These are phyloP conservation scores for Nasonovia ribisnigri DNA, from an alignment of 2,888 invertebrate genomes.

Conservation along the genomic window DNA sequence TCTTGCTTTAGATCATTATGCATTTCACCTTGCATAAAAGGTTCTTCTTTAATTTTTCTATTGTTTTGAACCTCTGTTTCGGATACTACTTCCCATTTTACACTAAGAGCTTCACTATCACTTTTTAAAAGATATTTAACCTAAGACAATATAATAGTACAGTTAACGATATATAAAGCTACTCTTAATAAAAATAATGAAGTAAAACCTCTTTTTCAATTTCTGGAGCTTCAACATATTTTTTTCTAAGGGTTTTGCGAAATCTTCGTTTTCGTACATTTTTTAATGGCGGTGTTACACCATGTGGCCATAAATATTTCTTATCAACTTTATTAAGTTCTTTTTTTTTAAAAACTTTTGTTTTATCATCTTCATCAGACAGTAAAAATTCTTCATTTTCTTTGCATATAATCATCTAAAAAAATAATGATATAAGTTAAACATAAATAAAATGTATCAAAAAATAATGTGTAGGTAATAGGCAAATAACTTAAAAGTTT, in stretches of 20 bases:
- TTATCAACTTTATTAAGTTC: constrained; percentile 89
- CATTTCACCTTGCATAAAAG: constrained; percentile 67
- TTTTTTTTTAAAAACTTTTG: constrained; percentile 82
- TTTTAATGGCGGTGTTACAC: constrained; percentile 94
- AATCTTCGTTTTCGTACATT: constrained; percentile 94
- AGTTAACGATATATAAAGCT: not conserved
- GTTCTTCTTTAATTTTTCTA: constrained; percentile 69
- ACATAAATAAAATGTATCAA: not conserved
- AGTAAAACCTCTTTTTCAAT: constrained; percentile 87
- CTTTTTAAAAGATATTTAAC: constrained; percentile 70
- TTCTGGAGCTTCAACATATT: constrained; percentile 96
- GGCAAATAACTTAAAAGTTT: not conserved
- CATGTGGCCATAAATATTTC: constrained; percentile 95
- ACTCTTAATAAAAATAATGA: not conserved
- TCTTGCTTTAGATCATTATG: constrained; percentile 66
- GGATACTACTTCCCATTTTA: constrained; percentile 89
- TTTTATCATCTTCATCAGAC: constrained; percentile 83
- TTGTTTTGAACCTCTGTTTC: constrained; percentile 78
- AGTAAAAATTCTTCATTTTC: constrained; percentile 85
- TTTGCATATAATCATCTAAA: constrained; percentile 83
- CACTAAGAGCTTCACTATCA: constrained; percentile 92
- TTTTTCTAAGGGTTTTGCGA: constrained; percentile 95
- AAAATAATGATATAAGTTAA: not conserved
- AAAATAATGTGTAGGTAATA: not conserved
- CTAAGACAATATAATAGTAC: constrained; percentile 1